A percentile compares a stretch with the other conserved stretches of the same genome.
Evolutionary conservation across 2,797 vertebrate genomes (phyloP).

Genomic region (Thamnophis elegans): DNA sequence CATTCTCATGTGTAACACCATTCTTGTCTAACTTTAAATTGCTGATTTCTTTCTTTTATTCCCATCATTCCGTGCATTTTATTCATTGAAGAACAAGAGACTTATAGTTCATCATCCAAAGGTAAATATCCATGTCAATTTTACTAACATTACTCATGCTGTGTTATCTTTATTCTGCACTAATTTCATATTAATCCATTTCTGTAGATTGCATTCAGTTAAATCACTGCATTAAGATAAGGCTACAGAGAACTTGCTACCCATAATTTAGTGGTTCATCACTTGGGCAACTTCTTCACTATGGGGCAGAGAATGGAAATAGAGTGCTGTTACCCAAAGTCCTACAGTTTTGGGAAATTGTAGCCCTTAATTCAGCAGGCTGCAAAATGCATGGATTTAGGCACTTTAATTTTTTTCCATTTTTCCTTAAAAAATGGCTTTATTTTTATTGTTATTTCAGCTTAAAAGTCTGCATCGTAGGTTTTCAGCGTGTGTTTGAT

Average conservation of each 20-base stretch:
- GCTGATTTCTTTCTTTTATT: slow-evolving; percentile 85
- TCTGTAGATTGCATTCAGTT: slow-evolving; percentile 35
- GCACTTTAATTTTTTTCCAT: neutral
- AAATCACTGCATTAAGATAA: neutral
- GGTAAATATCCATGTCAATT: slow-evolving; percentile 78
- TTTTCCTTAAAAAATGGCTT: neutral
- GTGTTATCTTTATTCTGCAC: slow-evolving; percentile 45
- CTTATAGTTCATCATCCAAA: slow-evolving; percentile 78
- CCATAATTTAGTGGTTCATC: neutral
- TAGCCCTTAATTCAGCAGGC: neutral
- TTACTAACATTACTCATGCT: slow-evolving; percentile 68
- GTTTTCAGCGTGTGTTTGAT: neutral
- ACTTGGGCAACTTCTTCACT: neutral
- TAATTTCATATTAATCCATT: slow-evolving; percentile 29
- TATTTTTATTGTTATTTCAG: neutral
- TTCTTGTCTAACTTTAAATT: slow-evolving; percentile 81
- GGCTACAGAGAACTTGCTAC: neutral
- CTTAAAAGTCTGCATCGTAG: neutral
- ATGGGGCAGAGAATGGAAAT: neutral
- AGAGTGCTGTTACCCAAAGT: neutral
- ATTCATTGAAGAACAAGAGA: slow-evolving; percentile 85
- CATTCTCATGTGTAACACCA: slow-evolving; percentile 73
- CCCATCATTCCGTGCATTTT: slow-evolving; percentile 83
- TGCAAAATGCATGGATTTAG: neutral
- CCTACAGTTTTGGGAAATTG: neutral